These are phyloP conservation scores for Synanthedon myopaeformis DNA, from an alignment of 2,888 invertebrate genomes.

Conservation along the genomic window DNA sequence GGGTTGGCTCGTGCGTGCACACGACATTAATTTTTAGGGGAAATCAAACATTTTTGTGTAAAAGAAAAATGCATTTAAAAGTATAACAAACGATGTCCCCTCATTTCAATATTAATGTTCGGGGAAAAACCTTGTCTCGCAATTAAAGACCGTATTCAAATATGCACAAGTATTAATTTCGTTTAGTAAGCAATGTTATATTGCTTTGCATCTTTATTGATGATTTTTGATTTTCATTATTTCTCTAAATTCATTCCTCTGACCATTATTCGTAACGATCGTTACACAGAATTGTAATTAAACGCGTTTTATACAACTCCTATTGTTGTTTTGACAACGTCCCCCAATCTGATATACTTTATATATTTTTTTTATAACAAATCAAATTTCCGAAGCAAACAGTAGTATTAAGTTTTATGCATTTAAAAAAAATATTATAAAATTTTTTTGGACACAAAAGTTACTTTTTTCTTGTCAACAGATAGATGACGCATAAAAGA, in stretches of 20 bases:
- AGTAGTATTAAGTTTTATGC: too few species aligned
- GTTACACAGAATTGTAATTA: constrained; percentile 1
- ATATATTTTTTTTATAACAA: too few species aligned
- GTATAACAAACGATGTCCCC: constrained; percentile 52
- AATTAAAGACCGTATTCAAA: background rate
- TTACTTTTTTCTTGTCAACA: too few species aligned
- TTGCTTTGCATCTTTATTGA: constrained; percentile 27
- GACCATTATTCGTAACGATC: constrained; percentile 20
- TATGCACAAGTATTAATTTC: background rate
- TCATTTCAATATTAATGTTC: constrained; percentile 60
- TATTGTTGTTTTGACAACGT: too few species aligned
- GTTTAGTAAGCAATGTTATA: background rate
- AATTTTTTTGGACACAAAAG: too few species aligned
- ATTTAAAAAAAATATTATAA: too few species aligned
- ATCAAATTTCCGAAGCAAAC: too few species aligned
- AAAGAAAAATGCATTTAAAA: constrained; percentile 60
- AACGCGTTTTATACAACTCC: constrained; percentile 1
- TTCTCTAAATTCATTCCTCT: constrained; percentile 23
- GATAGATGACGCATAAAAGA: too few species aligned
- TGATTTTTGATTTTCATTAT: constrained; percentile 38
- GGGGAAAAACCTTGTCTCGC: constrained; percentile 7
- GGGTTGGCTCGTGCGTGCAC: constrained; percentile 34
- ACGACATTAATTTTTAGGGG: constrained; percentile 65
- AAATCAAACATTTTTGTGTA: constrained; percentile 53
- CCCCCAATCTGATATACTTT: too few species aligned